These are phyloP conservation scores for Anabas testudineus DNA, from an alignment of 2,797 vertebrate species.

Conservation along the genomic window DNA sequence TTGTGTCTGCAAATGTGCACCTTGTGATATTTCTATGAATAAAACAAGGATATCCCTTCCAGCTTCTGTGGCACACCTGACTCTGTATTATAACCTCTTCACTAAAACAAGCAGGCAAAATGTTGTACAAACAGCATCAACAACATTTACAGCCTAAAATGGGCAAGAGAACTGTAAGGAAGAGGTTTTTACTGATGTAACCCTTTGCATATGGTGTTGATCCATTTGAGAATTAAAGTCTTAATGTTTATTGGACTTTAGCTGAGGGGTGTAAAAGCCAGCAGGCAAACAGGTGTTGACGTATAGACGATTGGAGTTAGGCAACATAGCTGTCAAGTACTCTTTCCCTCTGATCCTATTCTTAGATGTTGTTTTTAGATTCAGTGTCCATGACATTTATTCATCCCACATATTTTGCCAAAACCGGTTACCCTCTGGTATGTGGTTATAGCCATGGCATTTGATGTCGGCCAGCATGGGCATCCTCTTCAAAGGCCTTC, in stretches of 20 bases:
- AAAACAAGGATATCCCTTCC: conserved; percentile 14
- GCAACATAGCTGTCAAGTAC: conserved; percentile 12
- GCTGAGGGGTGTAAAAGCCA: conserved; percentile 39
- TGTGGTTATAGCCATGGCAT: conserved; percentile 47
- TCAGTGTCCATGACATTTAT: conserved; percentile 36
- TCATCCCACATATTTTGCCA: conserved; percentile 48
- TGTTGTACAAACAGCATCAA: neutral
- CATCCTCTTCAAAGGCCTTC: conserved; percentile 64
- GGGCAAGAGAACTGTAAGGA: neutral
- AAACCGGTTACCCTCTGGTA: conserved; percentile 42
- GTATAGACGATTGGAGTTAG: conserved; percentile 12
- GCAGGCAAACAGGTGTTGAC: conserved; percentile 55
- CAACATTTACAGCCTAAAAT: conserved; percentile 4
- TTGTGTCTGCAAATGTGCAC: conserved; percentile 19
- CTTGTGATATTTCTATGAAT: conserved; percentile 17
- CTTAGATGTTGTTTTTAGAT: conserved; percentile 50
- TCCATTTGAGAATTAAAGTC: conserved; percentile 19
- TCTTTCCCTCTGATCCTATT: conserved; percentile 46
- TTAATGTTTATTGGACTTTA: conserved; percentile 35
- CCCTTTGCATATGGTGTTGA: conserved; percentile 14
- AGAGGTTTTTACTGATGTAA: conserved; percentile 36
- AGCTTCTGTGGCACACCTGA: conserved; percentile 1
- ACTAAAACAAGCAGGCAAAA: neutral
- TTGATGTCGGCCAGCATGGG: conserved; percentile 52
- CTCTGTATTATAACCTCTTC: neutral